Base-by-base conservation (phyloP, 1,140 invertebrate genomes). In the Diabrotica undecimpunctata region DNA sequence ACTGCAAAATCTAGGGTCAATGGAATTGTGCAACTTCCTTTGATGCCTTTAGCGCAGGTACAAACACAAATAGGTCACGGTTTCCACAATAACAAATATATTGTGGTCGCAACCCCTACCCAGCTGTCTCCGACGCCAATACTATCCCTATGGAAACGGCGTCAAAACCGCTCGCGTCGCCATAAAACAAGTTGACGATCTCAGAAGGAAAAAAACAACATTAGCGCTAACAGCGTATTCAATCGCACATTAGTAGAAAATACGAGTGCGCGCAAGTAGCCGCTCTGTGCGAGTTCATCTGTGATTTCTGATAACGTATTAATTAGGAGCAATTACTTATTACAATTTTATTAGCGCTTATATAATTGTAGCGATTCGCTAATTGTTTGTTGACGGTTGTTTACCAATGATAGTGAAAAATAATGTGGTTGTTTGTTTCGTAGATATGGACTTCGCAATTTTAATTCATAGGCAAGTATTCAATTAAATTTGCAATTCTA, bases 61-160 rank as follows among this genome's bases (percentile, higher is more conserved):
- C 41, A 46, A 46, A 46, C n/a, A 46, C 41, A 46, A 46, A 46
- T 46, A 46, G 41, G 41, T 46, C 41, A 46, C 41, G 41, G 41
- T 46, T 46, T 46, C 41, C 41, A 46, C 41, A 46, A 46, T 8
- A 46, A 46, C 41, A 46, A 46, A 46, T 10, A 46, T 6, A 46
- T 46, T 46, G 41, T n/a, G 41, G 41, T 25, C 25, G 25, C 25
- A 46, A 46, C 8, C n/a, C n/a, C n/a, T 46, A 5, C 41, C 41
- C 41, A 10, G 25, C 4, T 46, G n/a, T 46, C 41, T 3, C n/a
- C 41, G 41, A 46, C 41, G 41, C 41, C 41, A 46, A 46, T 46
- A 46, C 41, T 46, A 46, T 46, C 41, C 41, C 41, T 46, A 46
- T 46, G 41, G 41, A 46, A 46, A 46, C 41, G 41, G 41, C 41